Conservation (phyloP, 2,888 invertebrate species). For the Platypus cylindrus region DNA sequence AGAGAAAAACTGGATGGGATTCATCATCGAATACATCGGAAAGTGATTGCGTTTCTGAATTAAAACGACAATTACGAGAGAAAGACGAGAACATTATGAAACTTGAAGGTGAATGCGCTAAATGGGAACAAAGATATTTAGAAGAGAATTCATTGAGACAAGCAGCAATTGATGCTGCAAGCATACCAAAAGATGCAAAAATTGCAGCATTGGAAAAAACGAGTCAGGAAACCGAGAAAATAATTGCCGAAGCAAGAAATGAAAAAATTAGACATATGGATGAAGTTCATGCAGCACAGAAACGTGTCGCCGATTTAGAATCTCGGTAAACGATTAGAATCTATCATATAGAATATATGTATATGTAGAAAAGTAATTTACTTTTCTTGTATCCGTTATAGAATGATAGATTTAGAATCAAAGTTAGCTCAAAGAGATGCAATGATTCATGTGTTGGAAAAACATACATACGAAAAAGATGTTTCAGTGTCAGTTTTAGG, state of each 20-base stretch:
- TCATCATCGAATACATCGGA: slow-evolving; percentile 31
- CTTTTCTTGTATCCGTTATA: slow-evolving; percentile 22
- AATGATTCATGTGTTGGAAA: slow-evolving; percentile 79
- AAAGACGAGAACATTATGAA: slow-evolving; percentile 59
- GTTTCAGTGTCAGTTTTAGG: slow-evolving; percentile 43
- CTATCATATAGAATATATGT: background rate
- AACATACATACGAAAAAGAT: slow-evolving; percentile 61
- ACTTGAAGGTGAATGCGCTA: slow-evolving; percentile 67
- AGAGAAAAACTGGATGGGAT: slow-evolving; percentile 29
- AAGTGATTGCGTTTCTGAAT: slow-evolving; percentile 46
- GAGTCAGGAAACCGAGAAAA: slow-evolving; percentile 69
- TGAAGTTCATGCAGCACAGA: slow-evolving; percentile 73
- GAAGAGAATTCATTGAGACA: slow-evolving; percentile 70
- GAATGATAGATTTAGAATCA: slow-evolving; percentile 74
- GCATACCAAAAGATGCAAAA: slow-evolving; percentile 67
- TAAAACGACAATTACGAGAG: slow-evolving; percentile 52
- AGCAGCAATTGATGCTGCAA: slow-evolving; percentile 70
- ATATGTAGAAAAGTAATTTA: background rate
- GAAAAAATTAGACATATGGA: slow-evolving; percentile 84
- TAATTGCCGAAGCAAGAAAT: slow-evolving; percentile 73
- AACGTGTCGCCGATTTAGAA: slow-evolving; percentile 74
- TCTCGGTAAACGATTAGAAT: slow-evolving; percentile 49
- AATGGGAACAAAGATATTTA: slow-evolving; percentile 76
- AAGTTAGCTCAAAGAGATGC: slow-evolving; percentile 81
- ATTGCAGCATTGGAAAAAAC: slow-evolving; percentile 74